These are phyloP conservation scores for Alethe diademata DNA, from an alignment of 2,113 vertebrate species.

Conservation along the genomic window DNA sequence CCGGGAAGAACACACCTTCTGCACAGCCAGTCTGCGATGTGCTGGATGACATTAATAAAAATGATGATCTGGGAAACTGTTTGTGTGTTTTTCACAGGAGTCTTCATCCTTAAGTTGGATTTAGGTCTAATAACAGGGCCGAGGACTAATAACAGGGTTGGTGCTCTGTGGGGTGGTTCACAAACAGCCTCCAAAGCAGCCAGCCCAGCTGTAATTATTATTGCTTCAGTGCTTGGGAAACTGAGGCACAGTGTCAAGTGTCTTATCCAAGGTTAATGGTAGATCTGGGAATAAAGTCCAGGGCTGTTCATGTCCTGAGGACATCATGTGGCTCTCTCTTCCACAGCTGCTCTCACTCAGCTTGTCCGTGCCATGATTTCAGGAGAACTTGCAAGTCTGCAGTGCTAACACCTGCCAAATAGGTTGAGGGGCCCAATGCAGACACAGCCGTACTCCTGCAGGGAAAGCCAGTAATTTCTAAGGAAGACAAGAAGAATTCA, in stretches of 20 bases:
- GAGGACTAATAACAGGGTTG: constrained; percentile 48
- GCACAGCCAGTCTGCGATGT: background rate
- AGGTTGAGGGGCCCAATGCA: background rate
- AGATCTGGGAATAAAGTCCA: background rate
- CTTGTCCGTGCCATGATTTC: background rate
- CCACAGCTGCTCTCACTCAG: background rate
- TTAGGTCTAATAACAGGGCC: constrained; percentile 38
- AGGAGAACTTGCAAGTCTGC: background rate
- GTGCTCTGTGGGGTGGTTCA: background rate
- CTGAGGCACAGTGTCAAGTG: constrained; percentile 35
- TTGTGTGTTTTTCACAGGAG: constrained; percentile 28
- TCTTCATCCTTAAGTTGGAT: constrained; percentile 39
- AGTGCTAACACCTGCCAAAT: background rate
- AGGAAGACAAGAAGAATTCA: background rate
- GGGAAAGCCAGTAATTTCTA: background rate
- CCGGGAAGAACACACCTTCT: background rate
- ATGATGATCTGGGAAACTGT: constrained; percentile 37
- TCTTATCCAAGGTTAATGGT: background rate
- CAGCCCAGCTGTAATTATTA: background rate
- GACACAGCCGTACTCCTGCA: background rate
- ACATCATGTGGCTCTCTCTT: background rate
- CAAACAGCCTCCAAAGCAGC: constrained; percentile 27
- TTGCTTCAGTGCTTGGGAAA: constrained; percentile 54
- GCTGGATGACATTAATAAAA: constrained; percentile 52
- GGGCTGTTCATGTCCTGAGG: background rate